A percentile compares a stretch with the other conserved stretches of the same genome.
These are phyloP conservation scores for Elegia similella DNA, from an alignment of 2,888 invertebrate species.

Conservation along the genomic window DNA sequence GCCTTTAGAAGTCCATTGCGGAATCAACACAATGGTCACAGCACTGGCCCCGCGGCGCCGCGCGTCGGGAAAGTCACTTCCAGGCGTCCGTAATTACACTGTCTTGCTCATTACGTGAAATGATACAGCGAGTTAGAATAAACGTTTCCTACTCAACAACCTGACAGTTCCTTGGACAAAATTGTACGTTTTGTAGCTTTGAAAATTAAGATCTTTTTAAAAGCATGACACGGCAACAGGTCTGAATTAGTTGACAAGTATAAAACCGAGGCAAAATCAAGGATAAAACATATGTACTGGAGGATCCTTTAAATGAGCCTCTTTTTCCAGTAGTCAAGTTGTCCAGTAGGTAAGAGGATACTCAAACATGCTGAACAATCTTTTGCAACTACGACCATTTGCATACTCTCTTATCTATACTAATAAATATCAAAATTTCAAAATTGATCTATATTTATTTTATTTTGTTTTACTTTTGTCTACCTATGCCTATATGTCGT, in stretches of 20 bases:
- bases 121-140: constrained; percentile 2
- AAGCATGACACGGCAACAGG: not conserved
- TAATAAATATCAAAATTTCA: too few species aligned
- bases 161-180: constrained; percentile 1
- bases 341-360: too few species aligned
- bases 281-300: too few species aligned
- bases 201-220: not conserved
- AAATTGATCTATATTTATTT: too few species aligned
- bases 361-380: too few species aligned
- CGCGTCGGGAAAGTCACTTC: constrained; percentile 10
- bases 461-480: too few species aligned
- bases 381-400: too few species aligned
- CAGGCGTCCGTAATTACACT: not conserved
- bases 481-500: too few species aligned
- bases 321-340: too few species aligned
- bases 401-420: too few species aligned
- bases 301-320: too few species aligned
- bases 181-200: not conserved
- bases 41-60: not conserved
- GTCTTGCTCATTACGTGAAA: constrained; percentile 12
- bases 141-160: constrained; percentile 8
- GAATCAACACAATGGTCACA: constrained; percentile 8
- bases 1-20: not conserved
- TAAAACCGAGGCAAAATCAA: not conserved
- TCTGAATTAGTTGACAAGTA: not conserved